Evolutionary conservation across 1,140 invertebrate genomes (phyloP), one percentile per base, ranked within the genome.

Genomic region (Drosophila azteca): DNA sequence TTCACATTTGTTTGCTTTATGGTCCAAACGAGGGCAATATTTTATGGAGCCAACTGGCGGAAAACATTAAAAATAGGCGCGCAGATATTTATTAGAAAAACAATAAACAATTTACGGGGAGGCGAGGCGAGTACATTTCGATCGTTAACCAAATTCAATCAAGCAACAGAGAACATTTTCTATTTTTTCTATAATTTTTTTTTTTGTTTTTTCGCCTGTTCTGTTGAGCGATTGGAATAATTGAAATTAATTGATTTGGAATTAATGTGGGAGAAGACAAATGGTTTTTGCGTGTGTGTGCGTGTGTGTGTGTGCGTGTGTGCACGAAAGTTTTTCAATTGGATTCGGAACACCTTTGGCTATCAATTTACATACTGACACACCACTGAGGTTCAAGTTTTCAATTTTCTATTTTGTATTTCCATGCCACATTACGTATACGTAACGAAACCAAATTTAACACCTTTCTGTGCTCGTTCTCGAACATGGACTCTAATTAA

Each of bases 161-260:
- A 24, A 58, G 53, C 70, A 45, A 2, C n/a, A 3, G 58, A 64
- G 35, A 13, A 13, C 11, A 39, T 39, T 39, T 39, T 39, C 9
- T 39, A 53, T 43, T 50, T 65, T 57, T 57, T 20, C 17, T 9
- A 11, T 17, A 49, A 46, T 46, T 50, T 24, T 29, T 49, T 35
- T n/a, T 41, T 11, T 24, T 35, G n/a, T n/a, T 53, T 51, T 57
- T 73, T 75, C 61, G 70, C 51, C 24, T 53, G 35, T 53, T 49
- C 43, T 57, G 48, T 75, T 66, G 70, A 74, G 48, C 71, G 71
- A 74, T 74, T 43, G 29, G 52, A 75, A 74, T 75, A 74, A 74
- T 74, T 74, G 61, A 75, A 63, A 65, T 75, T 75, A 75, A 75
- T 75, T 75, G 61, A 75, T 75, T 74, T 75, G 39, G 49, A 75